Evolutionary conservation across 2,797 vertebrate genomes (phyloP).

Genomic region (Trachurus trachurus): DNA sequence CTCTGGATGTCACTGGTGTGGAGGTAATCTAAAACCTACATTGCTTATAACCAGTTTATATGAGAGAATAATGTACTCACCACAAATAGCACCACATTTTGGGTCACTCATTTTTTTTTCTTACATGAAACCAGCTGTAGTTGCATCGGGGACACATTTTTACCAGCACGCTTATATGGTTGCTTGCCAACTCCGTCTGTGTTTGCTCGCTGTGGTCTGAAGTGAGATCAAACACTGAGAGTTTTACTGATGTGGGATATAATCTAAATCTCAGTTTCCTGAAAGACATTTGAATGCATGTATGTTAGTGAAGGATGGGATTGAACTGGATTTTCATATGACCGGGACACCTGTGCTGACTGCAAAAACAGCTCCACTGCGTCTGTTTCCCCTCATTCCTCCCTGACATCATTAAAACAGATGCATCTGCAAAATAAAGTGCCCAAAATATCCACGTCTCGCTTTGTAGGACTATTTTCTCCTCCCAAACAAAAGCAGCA

Average conservation of each 20-base stretch:
- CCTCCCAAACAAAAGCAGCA: background rate
- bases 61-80: background rate
- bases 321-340: no score
- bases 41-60: background rate
- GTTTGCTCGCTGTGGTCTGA: background rate
- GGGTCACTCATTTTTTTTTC: background rate
- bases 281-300: background rate
- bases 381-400: background rate
- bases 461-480: background rate
- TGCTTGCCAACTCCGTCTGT: background rate
- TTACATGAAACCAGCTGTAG: background rate
- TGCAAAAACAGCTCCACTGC: background rate
- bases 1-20: no score
- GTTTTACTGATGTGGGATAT: background rate
- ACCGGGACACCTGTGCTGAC: background rate
- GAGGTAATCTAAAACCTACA: no score
- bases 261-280: background rate
- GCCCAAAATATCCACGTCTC: background rate
- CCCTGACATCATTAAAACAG: background rate
- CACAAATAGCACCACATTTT: background rate
- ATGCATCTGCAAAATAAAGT: background rate
- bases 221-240: slow-evolving; percentile 3
- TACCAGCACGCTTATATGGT: slow-evolving; percentile 1
- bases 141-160: background rate
- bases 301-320: background rate